A percentile compares a stretch with the other conserved stretches of the same genome.
Conservation (phyloP, 2,797 vertebrate genomes). For the Valencia hispanica region DNA sequence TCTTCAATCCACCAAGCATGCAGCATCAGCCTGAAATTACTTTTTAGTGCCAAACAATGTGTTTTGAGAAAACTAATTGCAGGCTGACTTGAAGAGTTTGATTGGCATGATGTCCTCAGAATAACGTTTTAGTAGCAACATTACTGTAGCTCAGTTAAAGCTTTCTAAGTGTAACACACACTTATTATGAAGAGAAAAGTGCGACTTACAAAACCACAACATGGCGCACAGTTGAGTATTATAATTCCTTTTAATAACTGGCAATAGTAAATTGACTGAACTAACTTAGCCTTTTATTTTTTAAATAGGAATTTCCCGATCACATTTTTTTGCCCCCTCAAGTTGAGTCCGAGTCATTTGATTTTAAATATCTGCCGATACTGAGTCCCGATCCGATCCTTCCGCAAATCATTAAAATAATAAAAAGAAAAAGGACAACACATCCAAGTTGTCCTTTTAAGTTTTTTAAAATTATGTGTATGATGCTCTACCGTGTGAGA, state of each 20-base stretch:
- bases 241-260: not conserved
- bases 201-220: not conserved
- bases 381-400: too few relatives aligned
- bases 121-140: not conserved
- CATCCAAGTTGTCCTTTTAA: too few relatives aligned
- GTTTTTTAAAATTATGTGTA: too few relatives aligned
- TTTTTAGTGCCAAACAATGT: not conserved
- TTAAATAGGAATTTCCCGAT: too few relatives aligned
- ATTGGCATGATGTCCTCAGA: not conserved
- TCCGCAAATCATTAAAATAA: too few relatives aligned
- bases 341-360: too few relatives aligned
- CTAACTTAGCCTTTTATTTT: too few relatives aligned
- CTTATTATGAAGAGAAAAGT: not conserved
- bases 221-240: not conserved
- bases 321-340: too few relatives aligned
- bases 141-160: not conserved
- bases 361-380: too few relatives aligned
- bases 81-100: not conserved
- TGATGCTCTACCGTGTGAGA: too few relatives aligned
- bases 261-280: not conserved
- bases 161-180: not conserved
- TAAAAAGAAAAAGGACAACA: too few relatives aligned
- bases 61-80: not conserved
- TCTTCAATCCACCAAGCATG: not conserved
- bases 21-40: not conserved